Evolutionary conservation across 35 echinoderm and acorn worm species (phyloP).

Genomic region (Lytechinus pictus): DNA sequence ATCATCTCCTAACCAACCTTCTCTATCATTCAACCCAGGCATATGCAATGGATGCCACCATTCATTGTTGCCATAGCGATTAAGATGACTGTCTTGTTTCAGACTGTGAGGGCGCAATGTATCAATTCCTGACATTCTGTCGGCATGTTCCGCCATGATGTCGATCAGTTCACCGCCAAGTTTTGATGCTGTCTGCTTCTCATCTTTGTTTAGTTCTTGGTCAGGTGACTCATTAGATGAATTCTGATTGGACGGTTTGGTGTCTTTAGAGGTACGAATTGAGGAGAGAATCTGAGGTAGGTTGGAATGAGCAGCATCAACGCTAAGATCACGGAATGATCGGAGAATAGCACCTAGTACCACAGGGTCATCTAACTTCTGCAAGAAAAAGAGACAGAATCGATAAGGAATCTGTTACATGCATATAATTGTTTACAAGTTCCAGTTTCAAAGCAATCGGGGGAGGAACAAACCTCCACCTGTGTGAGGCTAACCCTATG

Average conservation of each 20-base stretch:
- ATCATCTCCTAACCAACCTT: neutral
- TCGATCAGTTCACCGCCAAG: neutral
- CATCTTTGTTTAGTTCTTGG: neutral
- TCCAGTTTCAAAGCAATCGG: no score
- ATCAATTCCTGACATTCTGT: constrained; percentile 43
- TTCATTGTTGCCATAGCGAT: constrained; percentile 53
- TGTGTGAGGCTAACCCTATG: no score
- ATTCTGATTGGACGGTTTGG: neutral
- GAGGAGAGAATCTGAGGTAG: constrained; percentile 13
- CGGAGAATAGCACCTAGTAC: neutral
- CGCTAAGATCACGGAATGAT: neutral
- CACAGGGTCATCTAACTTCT: neutral
- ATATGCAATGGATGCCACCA: constrained; percentile 47
- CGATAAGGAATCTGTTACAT: neutral
- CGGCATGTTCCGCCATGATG: constrained; percentile 5
- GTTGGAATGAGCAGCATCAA: neutral
- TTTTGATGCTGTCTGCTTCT: neutral
- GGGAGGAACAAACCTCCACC: no score
- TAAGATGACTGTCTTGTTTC: neutral
- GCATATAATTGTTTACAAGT: neutral
- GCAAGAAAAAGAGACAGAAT: neutral
- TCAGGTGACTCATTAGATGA: neutral
- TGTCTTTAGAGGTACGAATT: neutral
- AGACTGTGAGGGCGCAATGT: neutral
- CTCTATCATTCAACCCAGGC: constrained; percentile 2